Percentiles rank a stretch among this genome's conserved stretches.
Conservation (phyloP, 2,797 vertebrate species). For the Scarus forsteni region DNA sequence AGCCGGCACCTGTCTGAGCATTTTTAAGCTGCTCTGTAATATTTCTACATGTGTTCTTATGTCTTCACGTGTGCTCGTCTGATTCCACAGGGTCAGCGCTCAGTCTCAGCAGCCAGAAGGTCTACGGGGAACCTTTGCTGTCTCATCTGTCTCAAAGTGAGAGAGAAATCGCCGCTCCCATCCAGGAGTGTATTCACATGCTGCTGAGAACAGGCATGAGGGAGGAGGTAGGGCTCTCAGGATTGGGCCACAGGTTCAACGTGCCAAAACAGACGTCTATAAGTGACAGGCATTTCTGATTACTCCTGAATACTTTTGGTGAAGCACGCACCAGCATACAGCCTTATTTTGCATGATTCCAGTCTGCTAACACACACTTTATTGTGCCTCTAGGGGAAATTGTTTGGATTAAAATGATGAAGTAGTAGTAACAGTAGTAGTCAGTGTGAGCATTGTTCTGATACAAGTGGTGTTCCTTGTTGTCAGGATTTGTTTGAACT, state of each 20-base stretch:
- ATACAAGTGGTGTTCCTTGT: no score
- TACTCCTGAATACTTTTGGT: no score
- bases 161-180: constrained; percentile 90
- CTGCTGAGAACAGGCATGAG: constrained; percentile 90
- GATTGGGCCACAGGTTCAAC: not conserved
- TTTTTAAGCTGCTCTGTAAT: not conserved
- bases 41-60: not conserved
- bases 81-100: constrained; percentile 56
- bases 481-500: no score
- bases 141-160: constrained; percentile 85
- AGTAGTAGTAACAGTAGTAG: no score
- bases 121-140: constrained; percentile 89
- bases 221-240: constrained; percentile 88
- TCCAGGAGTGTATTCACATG: constrained; percentile 95
- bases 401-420: no score
- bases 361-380: no score
- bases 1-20: not conserved
- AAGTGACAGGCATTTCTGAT: not conserved
- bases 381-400: no score
- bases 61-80: constrained; percentile 2
- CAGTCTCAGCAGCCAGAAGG: constrained; percentile 72
- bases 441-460: no score
- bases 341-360: no score
- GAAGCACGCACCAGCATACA: no score
- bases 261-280: not conserved